Percentiles rank a stretch among this genome's conserved stretches.
phyloP scores from a whole-genome alignment of 30 jellyfish, hydroid and myxozoan genomes.

The Nemopilema nomurai region DNA sequence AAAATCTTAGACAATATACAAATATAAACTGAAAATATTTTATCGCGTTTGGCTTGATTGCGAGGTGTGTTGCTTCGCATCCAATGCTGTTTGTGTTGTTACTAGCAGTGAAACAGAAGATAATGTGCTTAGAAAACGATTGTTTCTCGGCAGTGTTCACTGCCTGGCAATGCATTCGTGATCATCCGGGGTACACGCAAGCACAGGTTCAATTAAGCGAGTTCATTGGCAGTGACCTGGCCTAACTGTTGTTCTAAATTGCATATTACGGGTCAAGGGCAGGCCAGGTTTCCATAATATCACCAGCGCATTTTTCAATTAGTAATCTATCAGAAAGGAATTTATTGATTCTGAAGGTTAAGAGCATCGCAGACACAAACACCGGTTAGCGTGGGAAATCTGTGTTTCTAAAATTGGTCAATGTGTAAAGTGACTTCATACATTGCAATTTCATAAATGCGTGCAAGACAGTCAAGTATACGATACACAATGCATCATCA shows the following conservation, averaged over 20 bases:
- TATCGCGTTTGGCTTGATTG: background rate
- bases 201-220: background rate
- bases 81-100: background rate
- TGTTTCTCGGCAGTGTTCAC: background rate
- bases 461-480: no score
- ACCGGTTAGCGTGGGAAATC: background rate
- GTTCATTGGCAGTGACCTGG: background rate
- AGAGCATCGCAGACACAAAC: background rate
- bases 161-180: background rate
- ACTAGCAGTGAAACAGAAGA: background rate
- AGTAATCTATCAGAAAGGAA: background rate
- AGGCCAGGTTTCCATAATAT: background rate
- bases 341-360: background rate
- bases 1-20: conserved; percentile 22
- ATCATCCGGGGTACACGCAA: background rate
- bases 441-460: no score
- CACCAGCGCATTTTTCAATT: background rate
- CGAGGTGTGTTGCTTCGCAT: background rate
- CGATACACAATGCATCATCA: no score
- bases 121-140: background rate
- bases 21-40: background rate
- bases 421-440: no score
- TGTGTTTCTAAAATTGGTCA: background rate
- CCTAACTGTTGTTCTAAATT: background rate
- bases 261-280: background rate